These are phyloP conservation scores for Motacilla alba DNA, from an alignment of 2,113 vertebrate genomes.

Conservation along the genomic window DNA sequence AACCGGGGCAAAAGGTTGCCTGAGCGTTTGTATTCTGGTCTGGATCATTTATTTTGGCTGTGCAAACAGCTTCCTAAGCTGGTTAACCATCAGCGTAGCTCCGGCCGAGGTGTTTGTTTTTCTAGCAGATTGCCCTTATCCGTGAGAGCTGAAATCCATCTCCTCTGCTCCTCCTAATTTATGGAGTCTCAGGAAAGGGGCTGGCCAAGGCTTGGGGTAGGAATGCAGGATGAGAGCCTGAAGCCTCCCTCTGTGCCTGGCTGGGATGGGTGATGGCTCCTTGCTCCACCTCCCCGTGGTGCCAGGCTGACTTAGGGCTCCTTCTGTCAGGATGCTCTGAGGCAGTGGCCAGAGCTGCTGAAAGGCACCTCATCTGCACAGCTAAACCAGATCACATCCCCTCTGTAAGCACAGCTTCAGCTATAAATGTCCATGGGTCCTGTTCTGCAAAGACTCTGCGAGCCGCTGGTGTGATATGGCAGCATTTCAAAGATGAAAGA, in stretches of 20 bases:
- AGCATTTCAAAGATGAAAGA: neutral
- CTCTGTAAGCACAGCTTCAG: neutral
- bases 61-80: slow-evolving; percentile 36
- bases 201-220: neutral
- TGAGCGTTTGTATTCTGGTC: neutral
- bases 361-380: neutral
- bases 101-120: slow-evolving; percentile 39
- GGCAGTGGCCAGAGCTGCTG: neutral
- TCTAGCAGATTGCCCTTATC: slow-evolving; percentile 48
- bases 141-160: slow-evolving; percentile 21
- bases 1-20: slow-evolving; percentile 38
- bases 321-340: neutral
- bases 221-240: neutral
- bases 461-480: neutral
- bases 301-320: neutral
- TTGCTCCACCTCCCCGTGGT: neutral
- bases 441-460: neutral
- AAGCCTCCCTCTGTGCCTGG: neutral
- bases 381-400: accelerated
- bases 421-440: accelerated
- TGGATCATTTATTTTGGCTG: slow-evolving; percentile 53
- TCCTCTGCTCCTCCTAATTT: neutral
- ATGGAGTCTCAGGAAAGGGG: neutral
- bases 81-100: slow-evolving; percentile 23
- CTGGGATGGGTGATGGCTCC: neutral